phyloP scores from a whole-genome alignment of 2,113 vertebrate species.

The Nothocercus julius region DNA sequence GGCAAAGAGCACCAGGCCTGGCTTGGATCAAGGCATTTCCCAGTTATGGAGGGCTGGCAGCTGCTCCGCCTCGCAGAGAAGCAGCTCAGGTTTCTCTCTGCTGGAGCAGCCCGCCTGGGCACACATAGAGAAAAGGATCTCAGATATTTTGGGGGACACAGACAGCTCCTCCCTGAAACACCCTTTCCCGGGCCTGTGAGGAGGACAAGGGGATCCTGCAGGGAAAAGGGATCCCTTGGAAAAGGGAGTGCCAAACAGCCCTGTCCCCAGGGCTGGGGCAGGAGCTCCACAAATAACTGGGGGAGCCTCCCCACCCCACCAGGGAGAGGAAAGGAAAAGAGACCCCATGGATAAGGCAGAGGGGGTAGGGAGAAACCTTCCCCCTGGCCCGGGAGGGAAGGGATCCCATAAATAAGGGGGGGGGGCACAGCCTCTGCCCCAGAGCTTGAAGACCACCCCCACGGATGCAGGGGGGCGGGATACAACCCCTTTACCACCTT shows the following conservation, averaged over 20 bases:
- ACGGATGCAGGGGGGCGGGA: fast-evolving
- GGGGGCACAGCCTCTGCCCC: fast-evolving
- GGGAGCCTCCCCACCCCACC: too few species aligned
- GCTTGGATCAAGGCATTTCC: not conserved
- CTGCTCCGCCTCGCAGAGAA: not conserved
- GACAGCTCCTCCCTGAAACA: not conserved
- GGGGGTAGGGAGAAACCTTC: fast-evolving
- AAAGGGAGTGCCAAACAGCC: not conserved
- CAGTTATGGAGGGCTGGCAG: not conserved
- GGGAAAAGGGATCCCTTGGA: not conserved
- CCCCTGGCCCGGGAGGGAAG: fast-evolving
- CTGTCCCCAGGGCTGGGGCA: too few species aligned
- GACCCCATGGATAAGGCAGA: too few species aligned
- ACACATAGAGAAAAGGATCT: not conserved
- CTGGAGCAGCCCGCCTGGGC: not conserved
- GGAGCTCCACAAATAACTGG: fast-evolving
- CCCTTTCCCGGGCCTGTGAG: not conserved
- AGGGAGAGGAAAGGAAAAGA: too few species aligned
- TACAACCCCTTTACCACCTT: fast-evolving
- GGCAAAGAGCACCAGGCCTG: not conserved
- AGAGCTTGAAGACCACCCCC: fast-evolving
- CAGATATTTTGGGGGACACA: too few species aligned
- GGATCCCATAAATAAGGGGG: not conserved
- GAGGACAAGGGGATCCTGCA: fast-evolving
- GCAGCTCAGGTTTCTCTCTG: not conserved